Conservation (phyloP, 92 coral and sea anemone genomes). For the Muricea muricata region DNA sequence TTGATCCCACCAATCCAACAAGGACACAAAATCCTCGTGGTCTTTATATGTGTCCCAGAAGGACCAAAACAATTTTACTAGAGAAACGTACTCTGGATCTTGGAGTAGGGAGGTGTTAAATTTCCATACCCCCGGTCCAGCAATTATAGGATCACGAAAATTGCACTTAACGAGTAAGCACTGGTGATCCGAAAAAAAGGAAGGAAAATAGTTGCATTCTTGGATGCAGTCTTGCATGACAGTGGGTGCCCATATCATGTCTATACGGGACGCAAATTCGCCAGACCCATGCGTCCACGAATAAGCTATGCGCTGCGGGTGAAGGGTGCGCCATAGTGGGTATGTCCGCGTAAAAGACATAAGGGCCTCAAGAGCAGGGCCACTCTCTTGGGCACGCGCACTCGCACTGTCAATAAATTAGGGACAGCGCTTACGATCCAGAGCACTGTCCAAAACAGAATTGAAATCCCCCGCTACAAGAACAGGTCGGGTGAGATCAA, state of each 20-base stretch:
- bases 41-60: conserved; percentile 29
- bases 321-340: conserved; percentile 59
- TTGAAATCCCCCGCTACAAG: conserved; percentile 65
- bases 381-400: too few relatives aligned
- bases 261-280: conserved; percentile 52
- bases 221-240: neutral
- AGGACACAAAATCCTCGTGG: neutral
- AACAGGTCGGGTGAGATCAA: conserved; percentile 26
- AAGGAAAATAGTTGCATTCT: conserved; percentile 27
- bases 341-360: conserved; percentile 1
- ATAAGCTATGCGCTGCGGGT: too few relatives aligned
- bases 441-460: conserved; percentile 46
- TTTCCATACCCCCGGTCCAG: conserved; percentile 43
- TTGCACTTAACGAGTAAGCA: neutral
- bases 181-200: conserved; percentile 44
- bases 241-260: conserved; percentile 52
- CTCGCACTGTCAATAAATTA: too few relatives aligned
- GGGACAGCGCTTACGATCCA: conserved; percentile 36
- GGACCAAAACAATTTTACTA: conserved; percentile 34
- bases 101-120: conserved; percentile 29
- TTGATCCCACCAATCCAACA: conserved; percentile 50
- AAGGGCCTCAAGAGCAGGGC: neutral
- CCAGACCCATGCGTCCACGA: conserved; percentile 59
- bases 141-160: neutral
- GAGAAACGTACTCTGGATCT: conserved; percentile 25